These are phyloP conservation scores for Diaphora mendica DNA, from an alignment of 2,888 invertebrate genomes.

Conservation along the genomic window DNA sequence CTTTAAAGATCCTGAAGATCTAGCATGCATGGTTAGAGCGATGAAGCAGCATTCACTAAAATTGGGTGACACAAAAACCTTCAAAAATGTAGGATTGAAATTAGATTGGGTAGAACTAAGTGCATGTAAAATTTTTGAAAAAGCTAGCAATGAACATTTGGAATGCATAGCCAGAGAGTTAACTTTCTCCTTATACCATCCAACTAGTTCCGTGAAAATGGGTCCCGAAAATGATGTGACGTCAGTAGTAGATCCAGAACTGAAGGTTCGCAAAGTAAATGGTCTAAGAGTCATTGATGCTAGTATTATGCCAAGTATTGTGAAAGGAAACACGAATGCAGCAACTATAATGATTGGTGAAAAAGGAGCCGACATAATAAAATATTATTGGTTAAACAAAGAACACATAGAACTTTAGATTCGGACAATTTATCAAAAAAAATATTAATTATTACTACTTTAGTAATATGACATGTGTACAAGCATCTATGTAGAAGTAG, in stretches of 20 bases:
- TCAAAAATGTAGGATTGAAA: conserved; percentile 52
- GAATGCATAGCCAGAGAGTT: conserved; percentile 65
- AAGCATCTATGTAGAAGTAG: background rate
- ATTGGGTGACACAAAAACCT: conserved; percentile 62
- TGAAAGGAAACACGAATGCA: conserved; percentile 88
- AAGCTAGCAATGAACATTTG: conserved; percentile 59
- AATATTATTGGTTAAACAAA: conserved; percentile 79
- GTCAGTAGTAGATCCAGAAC: conserved; percentile 86
- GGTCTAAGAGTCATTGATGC: conserved; percentile 88
- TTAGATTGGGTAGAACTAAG: conserved; percentile 67
- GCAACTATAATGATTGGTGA: conserved; percentile 89
- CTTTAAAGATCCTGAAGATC: conserved; percentile 85
- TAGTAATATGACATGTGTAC: background rate
- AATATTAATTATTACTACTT: too few relatives aligned
- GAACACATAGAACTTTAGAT: conserved; percentile 63
- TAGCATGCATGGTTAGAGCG: conserved; percentile 63
- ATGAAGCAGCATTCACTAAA: conserved; percentile 59
- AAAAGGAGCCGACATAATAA: conserved; percentile 88
- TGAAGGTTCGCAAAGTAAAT: conserved; percentile 83
- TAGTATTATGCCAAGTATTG: conserved; percentile 88
- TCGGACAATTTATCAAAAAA: background rate
- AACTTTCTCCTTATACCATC: conserved; percentile 88
- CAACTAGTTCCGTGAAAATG: conserved; percentile 89
- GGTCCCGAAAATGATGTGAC: conserved; percentile 77
- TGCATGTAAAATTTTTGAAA: conserved; percentile 61